Evolutionary conservation across 2,888 invertebrate species (phyloP).

Genomic region (Hypomecis punctinalis): DNA sequence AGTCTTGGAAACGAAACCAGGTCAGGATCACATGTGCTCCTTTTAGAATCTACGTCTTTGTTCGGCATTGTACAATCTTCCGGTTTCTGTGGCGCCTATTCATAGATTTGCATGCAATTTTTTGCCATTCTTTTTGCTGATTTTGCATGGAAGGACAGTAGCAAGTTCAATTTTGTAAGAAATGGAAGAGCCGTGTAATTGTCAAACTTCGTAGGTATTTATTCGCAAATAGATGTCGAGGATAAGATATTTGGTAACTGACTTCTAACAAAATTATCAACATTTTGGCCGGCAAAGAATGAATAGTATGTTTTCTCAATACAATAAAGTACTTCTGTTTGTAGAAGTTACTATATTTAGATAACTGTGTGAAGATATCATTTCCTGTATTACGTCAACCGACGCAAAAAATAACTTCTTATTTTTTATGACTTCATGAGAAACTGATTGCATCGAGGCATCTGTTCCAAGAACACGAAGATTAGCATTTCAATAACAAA

Average conservation of each 20-base stretch:
- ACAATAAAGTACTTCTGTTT: no score
- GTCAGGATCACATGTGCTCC: constrained; percentile 82
- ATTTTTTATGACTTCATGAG: neutral
- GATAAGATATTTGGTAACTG: no score
- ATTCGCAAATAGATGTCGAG: no score
- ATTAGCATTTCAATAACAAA: constrained; percentile 44
- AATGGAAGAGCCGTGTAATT: neutral
- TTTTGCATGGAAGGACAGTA: constrained; percentile 25
- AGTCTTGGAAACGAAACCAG: constrained; percentile 76
- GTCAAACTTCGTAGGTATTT: no score
- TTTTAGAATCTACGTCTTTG: constrained; percentile 56
- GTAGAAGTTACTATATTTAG: no score
- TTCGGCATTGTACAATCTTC: constrained; percentile 79
- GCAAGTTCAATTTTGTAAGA: constrained; percentile 20
- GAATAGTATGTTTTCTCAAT: no score
- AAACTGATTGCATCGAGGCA: constrained; percentile 11
- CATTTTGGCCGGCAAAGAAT: no score
- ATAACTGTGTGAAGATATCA: no score
- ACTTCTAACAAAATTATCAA: no score
- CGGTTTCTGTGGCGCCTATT: constrained; percentile 69
- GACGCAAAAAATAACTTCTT: neutral
- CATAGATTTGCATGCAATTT: constrained; percentile 74
- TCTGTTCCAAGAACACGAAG: constrained; percentile 44
- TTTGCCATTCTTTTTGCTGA: constrained; percentile 62
- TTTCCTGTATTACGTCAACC: neutral